Conservation (phyloP, 2,888 invertebrate species). For the Caenorhabditis sp. region DNA sequence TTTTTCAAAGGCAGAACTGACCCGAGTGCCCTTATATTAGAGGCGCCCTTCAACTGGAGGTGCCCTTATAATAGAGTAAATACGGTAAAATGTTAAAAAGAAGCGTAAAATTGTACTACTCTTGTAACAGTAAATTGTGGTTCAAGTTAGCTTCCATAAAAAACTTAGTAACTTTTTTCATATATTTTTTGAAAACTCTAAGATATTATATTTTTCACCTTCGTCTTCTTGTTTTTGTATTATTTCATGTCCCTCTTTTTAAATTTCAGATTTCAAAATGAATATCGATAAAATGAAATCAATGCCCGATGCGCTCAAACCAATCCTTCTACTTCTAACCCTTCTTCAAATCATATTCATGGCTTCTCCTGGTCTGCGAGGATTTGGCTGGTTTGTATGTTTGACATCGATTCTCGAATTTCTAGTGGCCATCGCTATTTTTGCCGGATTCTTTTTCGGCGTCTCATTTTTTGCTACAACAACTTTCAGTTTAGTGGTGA, state of each 20-base stretch:
- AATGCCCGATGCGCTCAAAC: conserved; percentile 45
- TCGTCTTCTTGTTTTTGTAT: conserved; percentile 15
- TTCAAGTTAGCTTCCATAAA: too few species aligned
- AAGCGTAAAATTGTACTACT: too few species aligned
- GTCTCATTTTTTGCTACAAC: conserved; percentile 24
- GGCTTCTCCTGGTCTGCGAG: conserved; percentile 39
- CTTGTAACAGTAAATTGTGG: too few species aligned
- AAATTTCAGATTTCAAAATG: conserved; percentile 21
- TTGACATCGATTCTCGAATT: conserved; percentile 46
- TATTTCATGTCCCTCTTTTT: background rate
- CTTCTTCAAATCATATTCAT: conserved; percentile 50
- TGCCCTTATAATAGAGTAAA: too few species aligned
- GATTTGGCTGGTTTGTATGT: conserved; percentile 45
- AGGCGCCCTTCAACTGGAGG: too few species aligned
- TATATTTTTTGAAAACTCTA: too few species aligned
- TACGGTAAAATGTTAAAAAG: too few species aligned
- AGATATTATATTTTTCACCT: conserved; percentile 3
- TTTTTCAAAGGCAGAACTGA: too few species aligned
- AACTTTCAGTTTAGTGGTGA: conserved; percentile 15
- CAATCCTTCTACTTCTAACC: conserved; percentile 37
- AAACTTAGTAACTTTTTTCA: too few species aligned
- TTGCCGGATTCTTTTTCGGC: conserved; percentile 41
- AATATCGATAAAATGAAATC: conserved; percentile 38
- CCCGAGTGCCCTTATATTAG: too few species aligned
- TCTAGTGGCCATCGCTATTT: conserved; percentile 30